phyloP scores from a whole-genome alignment of 2,888 invertebrate genomes.

The Philaethria dido region DNA sequence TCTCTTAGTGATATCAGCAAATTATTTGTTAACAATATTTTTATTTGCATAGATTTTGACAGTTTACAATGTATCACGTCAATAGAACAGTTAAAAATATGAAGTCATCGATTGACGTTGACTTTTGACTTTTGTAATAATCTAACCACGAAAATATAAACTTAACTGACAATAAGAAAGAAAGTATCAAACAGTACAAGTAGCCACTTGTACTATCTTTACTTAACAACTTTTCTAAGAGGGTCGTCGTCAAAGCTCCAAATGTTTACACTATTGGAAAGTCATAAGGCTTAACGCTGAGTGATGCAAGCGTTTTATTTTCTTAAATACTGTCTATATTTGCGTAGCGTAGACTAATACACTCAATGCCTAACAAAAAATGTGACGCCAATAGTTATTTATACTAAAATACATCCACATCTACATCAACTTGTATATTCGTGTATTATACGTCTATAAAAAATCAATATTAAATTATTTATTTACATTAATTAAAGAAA shows the following conservation, averaged over 20 bases:
- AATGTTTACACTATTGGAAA: conserved; percentile 34
- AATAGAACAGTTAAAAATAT: no score
- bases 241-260: conserved; percentile 23
- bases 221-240: conserved; percentile 29
- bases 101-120: neutral
- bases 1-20: no score
- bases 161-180: neutral
- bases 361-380: neutral
- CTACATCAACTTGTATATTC: no score
- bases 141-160: neutral
- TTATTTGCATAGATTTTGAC: no score
- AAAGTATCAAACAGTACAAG: conserved; percentile 13
- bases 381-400: neutral
- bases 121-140: neutral
- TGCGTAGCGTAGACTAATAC: neutral
- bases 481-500: no score
- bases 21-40: no score
- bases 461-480: no score
- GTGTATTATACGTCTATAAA: no score
- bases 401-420: no score
- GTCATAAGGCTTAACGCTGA: conserved; percentile 12
- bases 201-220: no score
- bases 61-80: no score
- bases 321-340: neutral
- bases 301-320: neutral